A percentile compares a stretch with the other conserved stretches of the same genome.
Evolutionary conservation across 2,888 invertebrate genomes (phyloP).

Genomic region (Agelastica alni): DNA sequence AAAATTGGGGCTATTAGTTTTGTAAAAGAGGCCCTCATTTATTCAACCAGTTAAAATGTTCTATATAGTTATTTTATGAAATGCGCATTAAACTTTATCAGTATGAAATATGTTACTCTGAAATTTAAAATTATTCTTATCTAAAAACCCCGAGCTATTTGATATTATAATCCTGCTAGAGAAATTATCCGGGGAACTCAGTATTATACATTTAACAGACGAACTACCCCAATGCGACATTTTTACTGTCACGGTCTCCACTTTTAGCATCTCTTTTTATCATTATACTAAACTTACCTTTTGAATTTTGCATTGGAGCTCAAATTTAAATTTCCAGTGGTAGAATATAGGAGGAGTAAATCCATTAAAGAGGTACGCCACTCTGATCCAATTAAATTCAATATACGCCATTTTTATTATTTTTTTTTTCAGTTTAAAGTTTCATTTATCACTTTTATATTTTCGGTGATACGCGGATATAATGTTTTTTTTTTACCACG

Average conservation of each 20-base stretch:
- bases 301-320: slow-evolving; percentile 13
- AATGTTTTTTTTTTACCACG: too few relatives aligned
- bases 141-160: slow-evolving; percentile 13
- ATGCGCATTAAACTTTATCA: background rate
- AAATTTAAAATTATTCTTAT: slow-evolving; percentile 1
- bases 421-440: too few relatives aligned
- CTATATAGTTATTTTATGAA: background rate
- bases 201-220: slow-evolving; percentile 11
- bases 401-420: too few relatives aligned
- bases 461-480: too few relatives aligned
- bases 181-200: slow-evolving; percentile 15
- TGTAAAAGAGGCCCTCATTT: too few relatives aligned
- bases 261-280: slow-evolving; percentile 14
- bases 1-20: too few relatives aligned
- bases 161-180: slow-evolving; percentile 18
- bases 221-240: slow-evolving; percentile 13
- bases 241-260: slow-evolving; percentile 13
- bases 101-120: background rate
- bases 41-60: too few relatives aligned
- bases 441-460: too few relatives aligned
- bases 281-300: slow-evolving; percentile 12
- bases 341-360: too few relatives aligned
- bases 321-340: slow-evolving; percentile 1
- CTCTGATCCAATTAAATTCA: too few relatives aligned
- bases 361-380: too few relatives aligned